These are phyloP conservation scores for Pimephales promelas DNA, from an alignment of 2,113 vertebrate species.

Conservation along the genomic window DNA sequence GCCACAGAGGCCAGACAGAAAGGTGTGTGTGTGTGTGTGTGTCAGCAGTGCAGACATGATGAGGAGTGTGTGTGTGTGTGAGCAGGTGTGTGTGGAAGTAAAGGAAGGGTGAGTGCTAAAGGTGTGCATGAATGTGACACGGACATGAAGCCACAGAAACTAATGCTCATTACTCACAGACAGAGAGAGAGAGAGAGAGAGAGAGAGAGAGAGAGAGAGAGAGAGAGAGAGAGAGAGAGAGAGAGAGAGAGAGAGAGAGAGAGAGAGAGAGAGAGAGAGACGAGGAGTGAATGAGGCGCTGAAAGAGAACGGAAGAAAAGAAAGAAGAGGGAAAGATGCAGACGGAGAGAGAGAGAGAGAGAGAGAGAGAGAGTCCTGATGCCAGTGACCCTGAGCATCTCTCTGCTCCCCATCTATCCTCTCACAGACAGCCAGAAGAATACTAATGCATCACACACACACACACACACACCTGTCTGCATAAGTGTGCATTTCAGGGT, in stretches of 20 bases:
- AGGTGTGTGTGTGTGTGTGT: neutral
- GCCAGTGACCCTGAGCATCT: conserved; percentile 30
- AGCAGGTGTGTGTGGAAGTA: neutral
- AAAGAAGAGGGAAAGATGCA: neutral
- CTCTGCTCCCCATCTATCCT: conserved; percentile 29
- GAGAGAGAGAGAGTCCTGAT: too few species aligned
- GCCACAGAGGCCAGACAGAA: conserved; percentile 1
- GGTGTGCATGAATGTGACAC: neutral
- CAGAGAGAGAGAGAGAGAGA: too few species aligned
- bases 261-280: neutral
- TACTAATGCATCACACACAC: conserved; percentile 28
- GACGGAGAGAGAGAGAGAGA: conserved; percentile 34
- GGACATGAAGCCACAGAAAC: neutral
- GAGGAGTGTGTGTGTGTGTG: neutral
- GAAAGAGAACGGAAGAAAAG: conserved; percentile 6
- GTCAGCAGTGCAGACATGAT: neutral
- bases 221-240: too few species aligned
- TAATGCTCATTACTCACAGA: conserved; percentile 7
- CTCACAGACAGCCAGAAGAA: conserved; percentile 21
- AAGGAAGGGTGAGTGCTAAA: neutral
- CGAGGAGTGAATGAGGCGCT: neutral
- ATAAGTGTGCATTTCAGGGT: conserved; percentile 16
- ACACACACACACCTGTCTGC: conserved; percentile 9
- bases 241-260: too few species aligned
- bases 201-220: too few species aligned